Evolutionary conservation across 2,797 vertebrate species (phyloP).

Genomic region (Intellagama lesueurii): DNA sequence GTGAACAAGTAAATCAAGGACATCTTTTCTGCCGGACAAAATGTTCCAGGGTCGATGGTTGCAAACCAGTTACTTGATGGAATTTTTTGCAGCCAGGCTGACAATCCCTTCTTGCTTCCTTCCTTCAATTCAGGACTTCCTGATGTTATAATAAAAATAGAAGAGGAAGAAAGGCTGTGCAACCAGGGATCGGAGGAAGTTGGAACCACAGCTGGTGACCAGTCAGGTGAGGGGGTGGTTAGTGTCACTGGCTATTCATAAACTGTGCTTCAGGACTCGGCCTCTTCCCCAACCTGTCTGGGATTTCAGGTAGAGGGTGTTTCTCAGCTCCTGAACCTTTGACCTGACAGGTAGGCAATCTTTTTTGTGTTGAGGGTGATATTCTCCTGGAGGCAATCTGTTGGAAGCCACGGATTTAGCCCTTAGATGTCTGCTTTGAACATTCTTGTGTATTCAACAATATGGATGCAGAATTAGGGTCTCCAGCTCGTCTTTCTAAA

Average conservation of each 20-base stretch:
- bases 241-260: background rate
- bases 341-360: background rate
- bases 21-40: too few species aligned
- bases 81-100: too few species aligned
- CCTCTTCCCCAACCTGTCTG: too few species aligned
- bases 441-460: background rate
- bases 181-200: background rate
- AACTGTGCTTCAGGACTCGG: background rate
- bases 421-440: background rate
- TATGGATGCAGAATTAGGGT: too few species aligned
- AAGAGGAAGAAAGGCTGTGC: background rate
- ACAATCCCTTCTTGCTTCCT: too few species aligned
- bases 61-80: too few species aligned
- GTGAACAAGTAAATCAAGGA: too few species aligned
- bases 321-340: background rate
- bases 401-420: background rate
- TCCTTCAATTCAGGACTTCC: background rate
- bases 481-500: too few species aligned
- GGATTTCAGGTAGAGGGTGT: background rate
- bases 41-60: too few species aligned
- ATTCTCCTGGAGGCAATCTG: background rate
- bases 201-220: background rate
- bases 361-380: background rate
- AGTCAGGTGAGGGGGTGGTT: background rate
- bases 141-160: background rate